phyloP scores from a whole-genome alignment of 2,113 vertebrate genomes.

The Misgurnus mizolepis region DNA sequence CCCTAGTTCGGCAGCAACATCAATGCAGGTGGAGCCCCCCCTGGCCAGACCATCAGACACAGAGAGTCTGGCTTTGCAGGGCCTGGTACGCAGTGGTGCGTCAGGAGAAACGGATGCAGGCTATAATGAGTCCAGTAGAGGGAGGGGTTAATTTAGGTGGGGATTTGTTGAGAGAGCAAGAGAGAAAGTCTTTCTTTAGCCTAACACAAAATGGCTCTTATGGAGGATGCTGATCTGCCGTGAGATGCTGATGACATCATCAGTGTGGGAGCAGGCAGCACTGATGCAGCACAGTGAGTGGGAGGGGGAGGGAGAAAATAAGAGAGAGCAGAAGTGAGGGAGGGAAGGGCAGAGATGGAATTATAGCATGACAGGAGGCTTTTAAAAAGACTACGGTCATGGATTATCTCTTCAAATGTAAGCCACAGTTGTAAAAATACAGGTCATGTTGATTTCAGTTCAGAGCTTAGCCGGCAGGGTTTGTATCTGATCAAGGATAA shows the following conservation, averaged over 20 bases:
- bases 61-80: constrained; percentile 49
- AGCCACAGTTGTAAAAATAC: background rate
- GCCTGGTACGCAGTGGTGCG: constrained; percentile 62
- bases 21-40: constrained; percentile 38
- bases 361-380: background rate
- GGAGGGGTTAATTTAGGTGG: constrained; percentile 31
- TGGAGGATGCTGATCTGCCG: constrained; percentile 67
- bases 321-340: constrained; percentile 11
- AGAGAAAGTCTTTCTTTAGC: constrained; percentile 28
- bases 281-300: constrained; percentile 13
- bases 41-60: constrained; percentile 38
- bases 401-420: constrained; percentile 6
- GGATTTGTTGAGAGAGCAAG: constrained; percentile 29
- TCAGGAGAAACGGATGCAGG: constrained; percentile 47
- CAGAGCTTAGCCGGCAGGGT: background rate
- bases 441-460: background rate
- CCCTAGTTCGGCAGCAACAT: constrained; percentile 45
- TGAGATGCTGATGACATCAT: constrained; percentile 72
- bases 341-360: background rate
- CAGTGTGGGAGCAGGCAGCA: constrained; percentile 60
- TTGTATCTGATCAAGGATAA: constrained; percentile 12
- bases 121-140: background rate
- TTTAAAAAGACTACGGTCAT: background rate
- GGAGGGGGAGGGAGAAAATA: background rate
- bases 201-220: constrained; percentile 70